These are phyloP conservation scores for Idaea biselata DNA, from an alignment of 2,888 invertebrate species.

Conservation along the genomic window DNA sequence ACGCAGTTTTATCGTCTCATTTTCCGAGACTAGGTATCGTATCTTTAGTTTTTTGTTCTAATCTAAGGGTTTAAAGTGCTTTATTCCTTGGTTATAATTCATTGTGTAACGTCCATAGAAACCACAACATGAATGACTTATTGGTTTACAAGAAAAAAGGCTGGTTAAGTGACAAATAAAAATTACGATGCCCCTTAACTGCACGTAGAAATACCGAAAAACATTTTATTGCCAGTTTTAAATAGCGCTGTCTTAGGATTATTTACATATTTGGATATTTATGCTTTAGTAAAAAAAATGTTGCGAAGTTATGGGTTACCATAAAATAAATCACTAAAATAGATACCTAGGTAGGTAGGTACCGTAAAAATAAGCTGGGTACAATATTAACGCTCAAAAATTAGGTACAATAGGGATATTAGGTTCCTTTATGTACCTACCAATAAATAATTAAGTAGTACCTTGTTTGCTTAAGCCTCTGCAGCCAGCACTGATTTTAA, in stretches of 20 bases:
- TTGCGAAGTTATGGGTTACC: not conserved
- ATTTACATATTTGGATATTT: not conserved
- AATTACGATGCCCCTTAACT: constrained; percentile 28
- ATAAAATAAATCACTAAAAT: not conserved
- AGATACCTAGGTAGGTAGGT: too few relatives aligned
- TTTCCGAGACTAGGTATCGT: too few relatives aligned
- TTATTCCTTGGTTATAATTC: not conserved
- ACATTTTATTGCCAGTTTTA: constrained; percentile 15
- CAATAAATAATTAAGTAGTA: too few relatives aligned
- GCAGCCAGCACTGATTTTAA: too few relatives aligned
- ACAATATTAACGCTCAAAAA: too few relatives aligned
- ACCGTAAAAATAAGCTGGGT: too few relatives aligned
- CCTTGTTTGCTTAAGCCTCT: too few relatives aligned
- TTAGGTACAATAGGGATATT: too few relatives aligned
- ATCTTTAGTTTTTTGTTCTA: too few relatives aligned
- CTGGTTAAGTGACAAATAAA: constrained; percentile 24
- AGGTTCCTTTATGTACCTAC: too few relatives aligned
- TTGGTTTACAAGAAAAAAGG: constrained; percentile 19
- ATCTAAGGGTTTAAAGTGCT: too few relatives aligned
- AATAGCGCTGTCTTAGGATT: constrained; percentile 2
- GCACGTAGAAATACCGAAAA: constrained; percentile 31
- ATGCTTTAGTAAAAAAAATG: not conserved
- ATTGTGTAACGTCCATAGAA: constrained; percentile 2
- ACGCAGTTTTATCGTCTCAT: too few relatives aligned
- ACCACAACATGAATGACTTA: constrained; percentile 24